Percentiles rank a stretch among this genome's conserved stretches.
Conservation (phyloP, 2,888 invertebrate species). For the Lepidocyrtinus sp. region DNA sequence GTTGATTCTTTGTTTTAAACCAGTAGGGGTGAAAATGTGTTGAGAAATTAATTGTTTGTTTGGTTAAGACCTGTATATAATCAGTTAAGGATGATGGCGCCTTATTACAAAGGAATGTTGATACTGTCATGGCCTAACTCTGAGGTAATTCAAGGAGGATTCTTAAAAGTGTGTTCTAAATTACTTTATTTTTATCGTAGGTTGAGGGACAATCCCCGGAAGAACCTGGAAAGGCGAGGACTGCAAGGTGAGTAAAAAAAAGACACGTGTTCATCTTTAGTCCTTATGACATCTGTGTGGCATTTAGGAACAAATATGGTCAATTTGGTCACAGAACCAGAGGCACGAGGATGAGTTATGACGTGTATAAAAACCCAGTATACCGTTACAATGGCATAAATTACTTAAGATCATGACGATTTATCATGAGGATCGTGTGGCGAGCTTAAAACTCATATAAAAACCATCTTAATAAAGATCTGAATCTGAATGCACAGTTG, state of each 20-base stretch:
- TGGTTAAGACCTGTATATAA: too few species aligned
- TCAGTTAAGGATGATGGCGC: too few species aligned
- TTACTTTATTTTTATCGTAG: constrained; percentile 56
- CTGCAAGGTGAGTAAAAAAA: constrained; percentile 59
- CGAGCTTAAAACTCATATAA: neutral
- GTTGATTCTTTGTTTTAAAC: too few species aligned
- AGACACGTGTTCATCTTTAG: neutral
- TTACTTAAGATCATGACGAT: neutral
- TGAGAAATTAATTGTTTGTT: too few species aligned
- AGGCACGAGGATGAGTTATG: neutral
- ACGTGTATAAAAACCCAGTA: neutral
- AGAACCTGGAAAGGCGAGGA: constrained; percentile 58
- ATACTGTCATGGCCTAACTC: too few species aligned
- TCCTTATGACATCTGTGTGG: neutral
- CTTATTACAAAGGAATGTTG: too few species aligned
- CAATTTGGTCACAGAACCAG: neutral
- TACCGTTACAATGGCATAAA: constrained; percentile 31
- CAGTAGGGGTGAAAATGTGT: too few species aligned
- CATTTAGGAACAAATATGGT: neutral
- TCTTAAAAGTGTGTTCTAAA: too few species aligned
- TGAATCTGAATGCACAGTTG: neutral
- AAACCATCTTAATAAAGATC: too few species aligned
- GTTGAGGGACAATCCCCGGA: constrained; percentile 67
- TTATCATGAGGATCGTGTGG: neutral
- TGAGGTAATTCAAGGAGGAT: too few species aligned